Conservation (phyloP, 2,797 vertebrate species). For the Psittacula derbiana region DNA sequence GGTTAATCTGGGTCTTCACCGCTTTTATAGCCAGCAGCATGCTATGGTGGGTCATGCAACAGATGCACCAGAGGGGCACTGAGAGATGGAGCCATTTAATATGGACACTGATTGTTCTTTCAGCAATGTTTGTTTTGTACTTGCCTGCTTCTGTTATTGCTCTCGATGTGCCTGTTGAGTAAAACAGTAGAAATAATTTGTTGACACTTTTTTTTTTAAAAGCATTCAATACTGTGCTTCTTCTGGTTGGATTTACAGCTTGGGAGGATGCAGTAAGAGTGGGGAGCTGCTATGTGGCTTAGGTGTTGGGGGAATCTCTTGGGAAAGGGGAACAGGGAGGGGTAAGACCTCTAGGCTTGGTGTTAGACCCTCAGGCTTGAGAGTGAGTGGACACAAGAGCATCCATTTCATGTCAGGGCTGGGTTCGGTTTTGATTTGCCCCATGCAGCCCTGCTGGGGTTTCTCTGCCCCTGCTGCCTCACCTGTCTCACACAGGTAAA, state of each 20-base stretch:
- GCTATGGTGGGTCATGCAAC: fast-evolving
- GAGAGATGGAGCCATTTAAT: fast-evolving
- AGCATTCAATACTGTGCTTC: not conserved
- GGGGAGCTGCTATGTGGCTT: not conserved
- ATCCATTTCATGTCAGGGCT: not conserved
- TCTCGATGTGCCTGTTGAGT: not conserved
- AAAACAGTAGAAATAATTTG: constrained; percentile 4
- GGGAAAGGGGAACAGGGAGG: not conserved
- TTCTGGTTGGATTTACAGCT: constrained; percentile 12
- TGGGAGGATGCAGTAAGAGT: not conserved
- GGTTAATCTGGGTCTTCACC: not conserved
- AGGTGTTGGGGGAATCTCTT: not conserved
- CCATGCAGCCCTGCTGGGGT: not conserved
- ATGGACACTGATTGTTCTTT: fast-evolving
- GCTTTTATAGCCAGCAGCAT: not conserved
- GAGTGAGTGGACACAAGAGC: not conserved
- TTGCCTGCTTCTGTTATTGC: not conserved
- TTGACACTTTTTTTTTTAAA: not conserved
- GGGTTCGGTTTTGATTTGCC: not conserved
- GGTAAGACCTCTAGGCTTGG: fast-evolving
- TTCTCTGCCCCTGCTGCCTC: not conserved
- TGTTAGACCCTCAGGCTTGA: not conserved
- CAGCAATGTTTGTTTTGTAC: not conserved
- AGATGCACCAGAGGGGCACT: fast-evolving
- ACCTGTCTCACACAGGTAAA: not conserved